Percentiles rank a stretch among this genome's conserved stretches.
phyloP scores from a whole-genome alignment of 2,888 invertebrate genomes.

The Invenusta paracnida region DNA sequence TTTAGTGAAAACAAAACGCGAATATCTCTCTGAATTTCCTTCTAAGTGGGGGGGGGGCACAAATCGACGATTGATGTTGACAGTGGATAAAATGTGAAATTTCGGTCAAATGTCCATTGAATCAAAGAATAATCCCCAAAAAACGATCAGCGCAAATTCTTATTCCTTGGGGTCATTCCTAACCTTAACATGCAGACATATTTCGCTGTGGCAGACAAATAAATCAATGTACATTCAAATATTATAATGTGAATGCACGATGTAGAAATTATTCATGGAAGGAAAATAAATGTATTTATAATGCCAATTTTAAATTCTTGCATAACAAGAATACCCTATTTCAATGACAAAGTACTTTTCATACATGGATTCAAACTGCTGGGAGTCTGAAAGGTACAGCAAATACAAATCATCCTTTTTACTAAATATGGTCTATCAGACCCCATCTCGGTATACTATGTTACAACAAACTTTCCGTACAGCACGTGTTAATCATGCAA shows the following conservation, averaged over 20 bases:
- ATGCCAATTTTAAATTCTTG: too few species aligned
- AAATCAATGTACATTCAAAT: conserved; percentile 8
- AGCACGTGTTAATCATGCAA: not conserved
- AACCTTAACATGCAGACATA: not conserved
- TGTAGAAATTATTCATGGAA: conserved; percentile 19
- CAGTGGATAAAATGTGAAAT: too few species aligned
- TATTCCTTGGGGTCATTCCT: not conserved
- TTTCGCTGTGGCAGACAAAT: not conserved
- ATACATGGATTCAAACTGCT: not conserved
- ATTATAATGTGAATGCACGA: conserved; percentile 22
- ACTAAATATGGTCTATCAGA: not conserved
- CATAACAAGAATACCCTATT: too few species aligned
- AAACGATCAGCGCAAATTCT: not conserved
- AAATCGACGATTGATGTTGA: too few species aligned
- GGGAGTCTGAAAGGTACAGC: not conserved
- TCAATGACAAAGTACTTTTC: not conserved
- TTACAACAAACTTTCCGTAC: not conserved
- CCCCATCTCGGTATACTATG: not conserved
- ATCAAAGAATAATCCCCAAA: conserved; percentile 24
- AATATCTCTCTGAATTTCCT: too few species aligned
- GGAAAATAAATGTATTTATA: not conserved
- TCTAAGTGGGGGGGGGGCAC: too few species aligned
- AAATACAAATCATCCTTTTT: not conserved
- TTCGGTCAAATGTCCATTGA: conserved; percentile 10
- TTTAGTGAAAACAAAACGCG: too few species aligned